Base-by-base conservation (phyloP, 2,888 invertebrate species). In the Agrotis clavis region DNA sequence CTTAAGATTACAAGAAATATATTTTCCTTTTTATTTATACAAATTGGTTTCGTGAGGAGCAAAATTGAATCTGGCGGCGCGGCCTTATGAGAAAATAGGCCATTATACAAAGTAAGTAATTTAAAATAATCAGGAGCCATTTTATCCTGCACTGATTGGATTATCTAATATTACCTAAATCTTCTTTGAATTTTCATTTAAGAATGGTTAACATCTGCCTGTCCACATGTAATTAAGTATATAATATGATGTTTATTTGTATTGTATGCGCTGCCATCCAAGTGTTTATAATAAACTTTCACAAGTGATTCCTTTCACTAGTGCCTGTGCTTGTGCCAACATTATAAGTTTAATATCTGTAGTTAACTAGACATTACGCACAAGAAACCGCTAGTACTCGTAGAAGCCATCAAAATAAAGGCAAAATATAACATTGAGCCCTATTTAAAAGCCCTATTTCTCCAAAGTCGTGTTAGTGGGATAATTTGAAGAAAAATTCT, bases 21-120 rank as follows among this genome's bases (percentile, higher is more conserved):
- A 48, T 71, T 67, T 57, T 47, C 30, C 16, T 56, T 60, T 75
- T 25, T 67, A 67, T 65, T 63, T 41, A 50, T 14, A 47, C 19
- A 64, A 71, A 65, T 63, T 57, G 51, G 53, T 50, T 65, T 63
- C 61, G 35, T 76, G 76, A 71, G 63, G 53, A 67, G 18, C 57
- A 19, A 47, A 76, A 76, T 76, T 63, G 16, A 63, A 80, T 63
- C 21, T 1, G n/a, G 14, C 25, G 19, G 16, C 16, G 45, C n/a
- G 19, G 41, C 4, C 51, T 47, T 21, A 51, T 63, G 62, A 35
- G 18, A 7, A 75, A 71, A 54, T 53, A 66, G 64, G n/a, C 54
- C 69, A 59, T 80, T 71, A 67, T 18, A 54, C 19, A 63, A 63
- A 69, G n/a, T 62, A 47, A n/a, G 48, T 56, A 41, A 54, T 69